phyloP scores from a whole-genome alignment of 1,140 invertebrate genomes.

The Sesamia nonagrioides region DNA sequence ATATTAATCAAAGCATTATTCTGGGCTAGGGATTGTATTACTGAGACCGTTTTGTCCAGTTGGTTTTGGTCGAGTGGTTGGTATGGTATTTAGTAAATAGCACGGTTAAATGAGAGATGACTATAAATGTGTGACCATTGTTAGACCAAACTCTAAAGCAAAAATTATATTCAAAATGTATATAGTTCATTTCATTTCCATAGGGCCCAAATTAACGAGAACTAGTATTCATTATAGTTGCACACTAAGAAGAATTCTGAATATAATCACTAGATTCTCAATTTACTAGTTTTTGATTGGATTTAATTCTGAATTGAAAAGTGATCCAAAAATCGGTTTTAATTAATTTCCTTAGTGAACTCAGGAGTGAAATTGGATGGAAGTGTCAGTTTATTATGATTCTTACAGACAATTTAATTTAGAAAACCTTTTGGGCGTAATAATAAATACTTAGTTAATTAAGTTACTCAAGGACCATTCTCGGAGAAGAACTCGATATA shows the following conservation, averaged over 20 bases:
- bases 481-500: too few relatives aligned
- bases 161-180: too few relatives aligned
- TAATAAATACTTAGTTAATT: too few relatives aligned
- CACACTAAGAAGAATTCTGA: not conserved
- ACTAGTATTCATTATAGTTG: too few relatives aligned
- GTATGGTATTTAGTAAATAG: constrained; percentile 18
- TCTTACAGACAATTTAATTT: too few relatives aligned
- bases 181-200: too few relatives aligned
- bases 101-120: constrained; percentile 12
- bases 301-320: not conserved
- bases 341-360: not conserved
- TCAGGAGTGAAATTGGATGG: not conserved
- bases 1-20: constrained; percentile 82
- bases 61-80: constrained; percentile 11
- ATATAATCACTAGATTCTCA: not conserved
- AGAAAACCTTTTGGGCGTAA: too few relatives aligned
- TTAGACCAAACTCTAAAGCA: not conserved
- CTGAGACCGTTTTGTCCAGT: constrained; percentile 21
- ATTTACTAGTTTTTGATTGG: not conserved
- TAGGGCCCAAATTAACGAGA: too few relatives aligned
- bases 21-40: constrained; percentile 46
- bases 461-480: too few relatives aligned
- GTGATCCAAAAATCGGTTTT: not conserved
- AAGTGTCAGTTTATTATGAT: not conserved
- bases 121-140: not conserved